Evolutionary conservation across 2,797 vertebrate genomes (phyloP), one percentile per base, ranked within the genome.

Genomic region (Xerus rutilus): DNA sequence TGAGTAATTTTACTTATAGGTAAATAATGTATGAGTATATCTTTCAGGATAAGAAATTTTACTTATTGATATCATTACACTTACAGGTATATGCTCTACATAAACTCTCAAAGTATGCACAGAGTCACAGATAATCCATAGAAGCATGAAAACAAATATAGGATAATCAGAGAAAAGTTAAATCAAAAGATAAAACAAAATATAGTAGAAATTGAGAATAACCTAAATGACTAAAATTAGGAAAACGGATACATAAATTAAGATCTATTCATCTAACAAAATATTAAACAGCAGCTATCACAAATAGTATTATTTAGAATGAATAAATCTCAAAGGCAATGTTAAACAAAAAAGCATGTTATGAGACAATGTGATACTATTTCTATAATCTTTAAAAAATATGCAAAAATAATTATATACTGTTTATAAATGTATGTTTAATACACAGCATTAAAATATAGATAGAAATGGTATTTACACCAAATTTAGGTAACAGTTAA

Each of bases 341-440:
- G 45, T 25, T 85, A 85, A 78, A 89, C 74, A 52, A 49, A 49
- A 49, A 49, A 54, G 52, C 17, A 17, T 17, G 39, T 49, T 67
- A 47, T 49, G 43, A 79, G 47, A 89, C 17, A 65, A 35, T 73
- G n/a, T 86, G 69, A 93, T 47, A 72, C 59, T 82, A 52, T 30
- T 86, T 74, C 13, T 57, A 39, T 78, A 81, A 79, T 77, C 54
- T 73, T 94, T 78, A 83, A 94, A 78, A 94, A 78, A 84, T 32
- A 84, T 59, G 43, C 28, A 65, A 89, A 62, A 90, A 59, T n/a
- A 94, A 86, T 49, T 64, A 39, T 35, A 65, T 30, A 89, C 17
- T 57, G 17, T 72, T 78, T 78, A 47, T 52, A 86, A 74, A 52
- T 64, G 10, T n/a, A 23, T 70, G 59, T 64, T 89, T 86, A 59